phyloP scores from a whole-genome alignment of 2,888 invertebrate genomes.

The Microctonus hyperodae region DNA sequence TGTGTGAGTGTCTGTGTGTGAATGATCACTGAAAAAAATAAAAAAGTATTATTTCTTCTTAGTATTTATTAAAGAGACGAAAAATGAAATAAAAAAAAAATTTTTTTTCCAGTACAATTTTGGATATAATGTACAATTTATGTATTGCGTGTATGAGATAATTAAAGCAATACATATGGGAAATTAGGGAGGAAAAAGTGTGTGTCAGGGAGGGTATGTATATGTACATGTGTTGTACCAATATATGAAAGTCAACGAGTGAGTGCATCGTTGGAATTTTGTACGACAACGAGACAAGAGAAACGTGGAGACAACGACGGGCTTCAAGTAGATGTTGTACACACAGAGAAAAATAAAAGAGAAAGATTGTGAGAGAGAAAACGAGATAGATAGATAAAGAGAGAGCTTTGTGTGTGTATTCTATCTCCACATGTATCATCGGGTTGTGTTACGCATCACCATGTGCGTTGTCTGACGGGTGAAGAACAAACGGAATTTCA shows the following conservation, averaged over 20 bases:
- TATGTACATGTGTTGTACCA: no score
- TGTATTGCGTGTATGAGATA: no score
- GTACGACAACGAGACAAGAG: slow-evolving; percentile 12
- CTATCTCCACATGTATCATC: slow-evolving; percentile 25
- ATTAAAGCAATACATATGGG: slow-evolving; percentile 33
- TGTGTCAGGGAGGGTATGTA: no score
- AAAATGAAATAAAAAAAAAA: no score
- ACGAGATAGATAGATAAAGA: slow-evolving; percentile 1
- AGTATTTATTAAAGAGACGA: no score
- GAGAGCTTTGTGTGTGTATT: not conserved
- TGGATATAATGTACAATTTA: no score
- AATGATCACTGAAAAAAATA: no score
- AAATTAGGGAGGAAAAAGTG: slow-evolving; percentile 14
- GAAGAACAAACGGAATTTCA: slow-evolving; percentile 12
- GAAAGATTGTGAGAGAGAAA: not conserved
- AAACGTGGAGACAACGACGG: not conserved
- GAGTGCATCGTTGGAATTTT: slow-evolving; percentile 17
- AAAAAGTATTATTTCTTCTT: no score
- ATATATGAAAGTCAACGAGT: not conserved
- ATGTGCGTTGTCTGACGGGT: slow-evolving; percentile 34
- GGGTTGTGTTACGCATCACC: slow-evolving; percentile 26
- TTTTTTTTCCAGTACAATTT: no score
- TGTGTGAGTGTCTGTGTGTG: no score
- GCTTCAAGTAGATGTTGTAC: not conserved
- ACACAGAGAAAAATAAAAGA: no score